Percentiles rank a stretch among this genome's conserved stretches.
Conservation (phyloP, 2,888 invertebrate species). For the Papilio protenor region DNA sequence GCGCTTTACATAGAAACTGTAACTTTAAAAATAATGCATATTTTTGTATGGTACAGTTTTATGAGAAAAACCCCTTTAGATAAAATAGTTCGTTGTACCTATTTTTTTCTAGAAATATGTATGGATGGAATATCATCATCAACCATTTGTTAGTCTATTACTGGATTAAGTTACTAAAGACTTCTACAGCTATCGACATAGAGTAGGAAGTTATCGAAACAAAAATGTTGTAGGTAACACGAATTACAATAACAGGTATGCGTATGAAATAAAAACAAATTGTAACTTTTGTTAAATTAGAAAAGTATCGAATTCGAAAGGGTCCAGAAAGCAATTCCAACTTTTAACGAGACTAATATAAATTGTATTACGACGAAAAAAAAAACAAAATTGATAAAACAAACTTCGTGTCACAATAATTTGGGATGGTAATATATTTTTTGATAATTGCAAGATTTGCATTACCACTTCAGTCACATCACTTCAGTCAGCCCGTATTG, state of each 20-base stretch:
- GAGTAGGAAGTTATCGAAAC: neutral
- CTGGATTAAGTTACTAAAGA: too few species aligned
- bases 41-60: neutral
- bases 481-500: too few species aligned
- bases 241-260: neutral
- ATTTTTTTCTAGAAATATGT: neutral
- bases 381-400: neutral
- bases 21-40: neutral
- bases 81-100: neutral
- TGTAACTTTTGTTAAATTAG: conserved; percentile 6
- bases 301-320: conserved; percentile 9
- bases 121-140: neutral
- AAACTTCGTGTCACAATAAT: neutral
- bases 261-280: conserved; percentile 6
- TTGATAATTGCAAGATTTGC: too few species aligned
- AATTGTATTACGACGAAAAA: neutral
- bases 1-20: neutral
- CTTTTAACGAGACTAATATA: conserved; percentile 20
- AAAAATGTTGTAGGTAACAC: neutral
- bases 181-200: neutral
- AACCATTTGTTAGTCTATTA: neutral
- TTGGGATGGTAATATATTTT: too few species aligned
- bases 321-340: conserved; percentile 26
- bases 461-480: too few species aligned
- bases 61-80: neutral